Percentiles rank a stretch among this genome's conserved stretches.
phyloP scores from a whole-genome alignment of 2,888 invertebrate species.

The Buathra laborator region DNA sequence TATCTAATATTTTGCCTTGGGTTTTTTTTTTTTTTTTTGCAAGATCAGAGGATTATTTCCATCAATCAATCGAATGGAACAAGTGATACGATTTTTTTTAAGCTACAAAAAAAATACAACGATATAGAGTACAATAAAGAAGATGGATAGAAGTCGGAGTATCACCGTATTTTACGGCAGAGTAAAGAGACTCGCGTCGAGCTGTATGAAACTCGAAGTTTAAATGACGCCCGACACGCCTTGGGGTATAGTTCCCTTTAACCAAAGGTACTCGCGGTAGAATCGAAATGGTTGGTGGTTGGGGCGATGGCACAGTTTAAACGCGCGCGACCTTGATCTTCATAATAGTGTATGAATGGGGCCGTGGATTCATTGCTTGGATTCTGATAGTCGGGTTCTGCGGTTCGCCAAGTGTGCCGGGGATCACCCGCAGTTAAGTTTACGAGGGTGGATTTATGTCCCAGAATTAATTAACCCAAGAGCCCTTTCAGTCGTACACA shows the following conservation, averaged over 20 bases:
- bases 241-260: conserved; percentile 69
- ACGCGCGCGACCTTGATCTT: conserved; percentile 81
- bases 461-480: conserved; percentile 84
- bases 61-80: too few relatives aligned
- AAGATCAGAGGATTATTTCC: too few relatives aligned
- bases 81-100: too few relatives aligned
- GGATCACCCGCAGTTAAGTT: conserved; percentile 43
- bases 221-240: conserved; percentile 72
- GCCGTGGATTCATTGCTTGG: conserved; percentile 62
- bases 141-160: too few relatives aligned
- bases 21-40: too few relatives aligned
- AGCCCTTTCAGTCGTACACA: conserved; percentile 70
- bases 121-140: too few relatives aligned
- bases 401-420: conserved; percentile 48
- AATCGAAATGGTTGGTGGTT: conserved; percentile 36
- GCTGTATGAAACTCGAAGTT: conserved; percentile 54
- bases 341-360: conserved; percentile 83
- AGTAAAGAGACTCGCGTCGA: not conserved
- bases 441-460: conserved; percentile 79
- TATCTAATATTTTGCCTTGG: too few relatives aligned
- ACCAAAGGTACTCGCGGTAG: conserved; percentile 34
- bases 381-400: conserved; percentile 45
- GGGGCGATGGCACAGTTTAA: conserved; percentile 78
- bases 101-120: too few relatives aligned
- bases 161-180: too few relatives aligned